phyloP scores from a whole-genome alignment of 1,140 invertebrate genomes.

The Potamilus streckersoni region DNA sequence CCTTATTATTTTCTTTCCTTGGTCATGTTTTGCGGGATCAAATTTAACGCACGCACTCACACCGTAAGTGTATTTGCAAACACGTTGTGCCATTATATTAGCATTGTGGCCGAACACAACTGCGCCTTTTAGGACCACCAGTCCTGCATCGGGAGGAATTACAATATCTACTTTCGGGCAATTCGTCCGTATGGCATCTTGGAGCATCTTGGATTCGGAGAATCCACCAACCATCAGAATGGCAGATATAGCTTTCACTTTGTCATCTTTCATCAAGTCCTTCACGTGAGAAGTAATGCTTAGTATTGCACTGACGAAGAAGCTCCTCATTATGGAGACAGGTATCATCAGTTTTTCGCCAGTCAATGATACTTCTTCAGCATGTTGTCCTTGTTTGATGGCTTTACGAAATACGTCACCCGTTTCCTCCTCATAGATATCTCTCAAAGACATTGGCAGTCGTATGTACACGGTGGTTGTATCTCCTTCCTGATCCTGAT shows the following conservation, averaged over 20 bases:
- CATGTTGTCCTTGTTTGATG: not conserved
- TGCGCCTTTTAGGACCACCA: constrained; percentile 16
- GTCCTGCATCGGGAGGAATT: not conserved
- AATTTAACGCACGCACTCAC: not conserved
- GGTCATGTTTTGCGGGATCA: not conserved
- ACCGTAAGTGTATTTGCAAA: constrained; percentile 23
- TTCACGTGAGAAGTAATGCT: not conserved
- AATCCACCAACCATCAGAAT: constrained; percentile 24
- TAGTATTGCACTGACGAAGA: not conserved
- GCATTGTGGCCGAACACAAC: constrained; percentile 18
- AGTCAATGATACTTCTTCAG: not conserved
- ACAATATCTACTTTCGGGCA: constrained; percentile 1
- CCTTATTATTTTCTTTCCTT: not conserved
- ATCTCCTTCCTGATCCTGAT: too few relatives aligned
- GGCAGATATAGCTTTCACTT: not conserved
- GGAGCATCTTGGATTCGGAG: constrained; percentile 20
- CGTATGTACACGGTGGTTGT: too few relatives aligned
- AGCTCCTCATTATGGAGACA: not conserved
- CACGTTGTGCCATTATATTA: constrained; percentile 6
- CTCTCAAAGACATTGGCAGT: too few relatives aligned
- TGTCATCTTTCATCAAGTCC: not conserved
- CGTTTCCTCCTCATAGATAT: too few relatives aligned
- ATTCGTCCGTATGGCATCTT: constrained; percentile 6
- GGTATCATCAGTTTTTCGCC: not conserved
- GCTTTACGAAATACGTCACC: too few relatives aligned